Evolutionary conservation across 2,888 invertebrate genomes (phyloP), one percentile per base, ranked within the genome.

Genomic region (Tetanocera ferruginea): DNA sequence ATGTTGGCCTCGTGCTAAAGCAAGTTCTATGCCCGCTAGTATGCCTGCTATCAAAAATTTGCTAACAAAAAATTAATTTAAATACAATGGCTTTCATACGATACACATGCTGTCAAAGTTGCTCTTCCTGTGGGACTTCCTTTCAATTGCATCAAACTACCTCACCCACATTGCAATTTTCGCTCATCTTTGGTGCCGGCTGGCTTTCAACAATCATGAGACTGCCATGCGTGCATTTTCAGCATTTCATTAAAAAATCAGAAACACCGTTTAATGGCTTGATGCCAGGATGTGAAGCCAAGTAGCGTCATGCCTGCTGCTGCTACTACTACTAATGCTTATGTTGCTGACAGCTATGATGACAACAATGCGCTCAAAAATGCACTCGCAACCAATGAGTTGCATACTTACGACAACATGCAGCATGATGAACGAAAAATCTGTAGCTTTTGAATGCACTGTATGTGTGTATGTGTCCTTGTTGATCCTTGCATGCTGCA

Each of bases 291-390:
- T 43, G 43, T 43, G 14, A 8, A 19, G n/a, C 19, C 43, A 17
- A 67, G 3, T 64, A 19, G 23, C 5, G 60, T 11, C 60, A 23
- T 23, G 55, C 9, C n/a, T 55, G 23, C 28, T 62, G 17, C 28
- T 62, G 60, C 25, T 60, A 25, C 14, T 60, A 25, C 14, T 11
- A 25, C 19, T 23, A 62, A 25, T 62, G 62, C 31, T 31, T 17
- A 17, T 43, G 37, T 25, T 67, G 43, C 23, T 43, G 37, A 19
- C 9, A 25, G 64, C 64, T 43, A 11, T 66, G 64, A n/a, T 66
- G 64, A 66, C 64, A 66, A 66, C 17, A 34, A 37, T 5, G 64
- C 67, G 43, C 67, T 67, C 43, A 37, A 43, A 67, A 67, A 23
- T 43, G 37, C 28, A 62, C 62, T 28, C 14, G 3, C 28, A 17